Evolutionary conservation across 1,140 invertebrate species (phyloP).

Genomic region (Ditylenchus dipsaci): DNA sequence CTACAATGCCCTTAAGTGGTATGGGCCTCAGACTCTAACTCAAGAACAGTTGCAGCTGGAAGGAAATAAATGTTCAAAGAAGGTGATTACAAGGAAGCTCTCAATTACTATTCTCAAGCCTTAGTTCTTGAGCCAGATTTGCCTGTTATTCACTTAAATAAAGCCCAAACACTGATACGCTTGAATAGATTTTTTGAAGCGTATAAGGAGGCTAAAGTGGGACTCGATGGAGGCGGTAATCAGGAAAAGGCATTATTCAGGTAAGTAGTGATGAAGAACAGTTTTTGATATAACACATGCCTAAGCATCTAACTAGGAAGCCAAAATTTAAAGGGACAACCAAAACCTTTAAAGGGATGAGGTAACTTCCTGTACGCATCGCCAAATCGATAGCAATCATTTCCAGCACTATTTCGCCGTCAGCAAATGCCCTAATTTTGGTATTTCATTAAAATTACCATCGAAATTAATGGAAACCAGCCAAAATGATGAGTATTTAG

Average conservation of each 20-base stretch:
- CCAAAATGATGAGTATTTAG: too few relatives aligned
- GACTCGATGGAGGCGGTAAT: not conserved
- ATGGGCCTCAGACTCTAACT: not conserved
- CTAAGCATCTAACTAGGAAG: too few relatives aligned
- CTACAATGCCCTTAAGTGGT: not conserved
- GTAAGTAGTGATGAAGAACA: too few relatives aligned
- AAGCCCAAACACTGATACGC: not conserved
- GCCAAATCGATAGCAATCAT: too few relatives aligned
- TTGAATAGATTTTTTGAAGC: conserved; percentile 5
- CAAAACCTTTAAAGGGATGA: too few relatives aligned
- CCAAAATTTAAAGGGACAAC: too few relatives aligned
- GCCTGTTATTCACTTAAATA: not conserved
- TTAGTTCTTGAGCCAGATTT: not conserved
- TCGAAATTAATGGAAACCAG: too few relatives aligned
- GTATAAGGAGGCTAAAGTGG: conserved; percentile 9
- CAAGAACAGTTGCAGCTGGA: not conserved
- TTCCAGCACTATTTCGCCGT: too few relatives aligned
- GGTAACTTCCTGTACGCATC: too few relatives aligned
- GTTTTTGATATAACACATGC: too few relatives aligned
- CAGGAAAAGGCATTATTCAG: conserved; percentile 10
- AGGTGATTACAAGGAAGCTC: not conserved
- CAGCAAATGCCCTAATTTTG: too few relatives aligned
- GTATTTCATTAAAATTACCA: too few relatives aligned
- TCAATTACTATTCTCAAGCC: not conserved
- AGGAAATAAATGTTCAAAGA: not conserved